Base-by-base conservation (phyloP, 2,888 invertebrate genomes). In the Metalampra italica region DNA sequence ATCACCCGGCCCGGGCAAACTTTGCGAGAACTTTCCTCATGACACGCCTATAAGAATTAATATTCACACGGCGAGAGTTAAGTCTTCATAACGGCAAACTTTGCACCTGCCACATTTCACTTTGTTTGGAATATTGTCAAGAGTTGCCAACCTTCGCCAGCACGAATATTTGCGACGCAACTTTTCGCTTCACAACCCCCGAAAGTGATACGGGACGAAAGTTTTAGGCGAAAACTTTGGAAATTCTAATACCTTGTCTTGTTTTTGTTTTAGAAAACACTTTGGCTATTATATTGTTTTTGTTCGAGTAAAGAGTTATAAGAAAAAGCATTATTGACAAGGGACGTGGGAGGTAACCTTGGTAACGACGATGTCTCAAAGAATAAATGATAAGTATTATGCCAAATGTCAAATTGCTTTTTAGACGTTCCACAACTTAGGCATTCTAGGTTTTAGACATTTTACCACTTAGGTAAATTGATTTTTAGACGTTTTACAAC, bases 31-130 rank as follows among this genome's bases (percentile, higher is more conserved):
- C 37, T 45, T 45, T 30, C 29, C 38, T n/a, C 49, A 46, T 39
- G 46, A 43, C 42, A 46, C 29, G 39, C 42, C 49, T 22, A 43
- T 41, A 61, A 59, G 64, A 64, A 68, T 66, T 70, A 71, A 64
- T 64, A 71, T 64, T 70, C 62, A 56, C 51, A 53, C 53, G 57
- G 54, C 56, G 57, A 58, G 59, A 66, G 54, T 57, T 45, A 29
- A 56, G 47, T 37, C 45, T 42, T 38, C 51, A 60, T 64, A 64
- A 60, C 56, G 45, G 54, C 48, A 55, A 68, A 68, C 56, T 68
- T 68, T 62, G 56, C 68, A 71, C 68, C 70, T 71, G 71, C 57
- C 62, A 60, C 63, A 58, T 62, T 52, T 60, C 60, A 60, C 61
- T 65, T 68, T 62, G 65, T 64, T 65, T 64, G 56, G 58, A 59